Conservation (phyloP, 2,113 vertebrate species). For the Felis catus region F.catus_Fca126_mat1.0 CM031414.1:49653001-49653500, state of each 20-base stretch:
- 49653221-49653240: not conserved
- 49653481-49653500: not conserved
- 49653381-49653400: not conserved
- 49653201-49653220: not conserved
- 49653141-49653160: not conserved
- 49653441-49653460: not conserved
- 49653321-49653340: not conserved
- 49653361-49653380: not conserved
- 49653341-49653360: not conserved
- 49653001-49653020: not conserved
- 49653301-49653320: not conserved
- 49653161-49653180: not conserved
- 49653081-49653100: not conserved
- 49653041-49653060: not conserved
- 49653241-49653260: conserved; percentile 12
- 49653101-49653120: not conserved
- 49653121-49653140: not conserved
- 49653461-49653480: not conserved
- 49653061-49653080: not conserved
- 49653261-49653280: not conserved
- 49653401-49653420: not conserved
- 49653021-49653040: not conserved
- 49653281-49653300: not conserved
- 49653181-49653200: not conserved
- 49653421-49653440: not conserved